These are phyloP conservation scores for Stichopus horrens DNA, from an alignment of 53 echinoderm and acorn worm genomes.

Conservation along the genomic window DNA sequence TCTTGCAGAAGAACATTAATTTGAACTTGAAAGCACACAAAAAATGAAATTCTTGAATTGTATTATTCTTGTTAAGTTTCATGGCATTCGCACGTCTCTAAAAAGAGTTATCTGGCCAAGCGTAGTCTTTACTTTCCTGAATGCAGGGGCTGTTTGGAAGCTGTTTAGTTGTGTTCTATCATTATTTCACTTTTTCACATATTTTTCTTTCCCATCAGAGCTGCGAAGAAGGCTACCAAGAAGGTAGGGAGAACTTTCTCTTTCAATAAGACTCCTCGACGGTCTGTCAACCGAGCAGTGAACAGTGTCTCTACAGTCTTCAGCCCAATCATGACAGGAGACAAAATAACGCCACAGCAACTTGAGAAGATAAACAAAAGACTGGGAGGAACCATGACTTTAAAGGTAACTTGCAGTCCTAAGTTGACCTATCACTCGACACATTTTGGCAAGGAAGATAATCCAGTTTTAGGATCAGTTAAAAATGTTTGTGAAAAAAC, in stretches of 20 bases:
- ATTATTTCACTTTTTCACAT: slow-evolving; percentile 1
- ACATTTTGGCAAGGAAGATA: too few relatives aligned
- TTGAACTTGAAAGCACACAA: too few relatives aligned
- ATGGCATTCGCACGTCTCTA: too few relatives aligned
- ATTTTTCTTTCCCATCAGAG: slow-evolving; percentile 50
- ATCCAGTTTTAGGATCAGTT: too few relatives aligned
- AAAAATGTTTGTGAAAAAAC: too few relatives aligned
- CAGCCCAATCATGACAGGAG: slow-evolving; percentile 65
- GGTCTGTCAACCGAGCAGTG: slow-evolving; percentile 70
- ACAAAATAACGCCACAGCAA: slow-evolving; percentile 61
- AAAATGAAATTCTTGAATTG: too few relatives aligned
- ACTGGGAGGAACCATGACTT: slow-evolving; percentile 72
- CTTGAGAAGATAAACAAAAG: slow-evolving; percentile 70
- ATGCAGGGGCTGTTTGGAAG: background rate
- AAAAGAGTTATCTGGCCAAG: background rate
- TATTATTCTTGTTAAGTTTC: too few relatives aligned
- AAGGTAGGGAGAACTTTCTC: slow-evolving; percentile 93
- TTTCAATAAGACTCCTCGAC: slow-evolving; percentile 86
- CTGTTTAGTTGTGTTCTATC: background rate
- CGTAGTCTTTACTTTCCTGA: background rate
- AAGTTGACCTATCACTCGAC: too few relatives aligned
- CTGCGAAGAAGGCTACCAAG: slow-evolving; percentile 84
- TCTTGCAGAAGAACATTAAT: too few relatives aligned
- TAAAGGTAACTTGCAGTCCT: slow-evolving; percentile 43
- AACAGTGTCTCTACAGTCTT: slow-evolving; percentile 64